phyloP scores from a whole-genome alignment of 1,140 invertebrate genomes.

The Eubasilissa regina region DNA sequence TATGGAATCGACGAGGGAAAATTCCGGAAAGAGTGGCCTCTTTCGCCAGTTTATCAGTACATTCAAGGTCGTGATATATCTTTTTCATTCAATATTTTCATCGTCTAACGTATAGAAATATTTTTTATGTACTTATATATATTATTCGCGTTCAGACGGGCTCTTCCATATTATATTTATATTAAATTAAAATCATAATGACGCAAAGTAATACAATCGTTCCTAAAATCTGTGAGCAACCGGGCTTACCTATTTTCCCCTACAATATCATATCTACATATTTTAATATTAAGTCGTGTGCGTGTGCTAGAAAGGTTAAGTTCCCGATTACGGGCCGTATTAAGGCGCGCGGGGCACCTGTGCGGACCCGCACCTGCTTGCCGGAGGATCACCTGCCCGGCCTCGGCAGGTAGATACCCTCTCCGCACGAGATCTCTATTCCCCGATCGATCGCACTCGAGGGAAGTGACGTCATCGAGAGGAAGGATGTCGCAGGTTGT shows the following conservation, averaged over 20 bases:
- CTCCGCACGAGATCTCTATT: constrained; percentile 6
- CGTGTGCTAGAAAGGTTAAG: background rate
- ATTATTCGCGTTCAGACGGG: too few species aligned
- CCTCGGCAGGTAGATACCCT: background rate
- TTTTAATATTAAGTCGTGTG: constrained; percentile 5
- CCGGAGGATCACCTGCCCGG: constrained; percentile 11
- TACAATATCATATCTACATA: constrained; percentile 4
- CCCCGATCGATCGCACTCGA: background rate
- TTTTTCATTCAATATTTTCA: too few species aligned
- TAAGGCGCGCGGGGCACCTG: constrained; percentile 21
- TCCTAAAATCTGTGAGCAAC: constrained; percentile 10
- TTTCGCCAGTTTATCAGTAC: too few species aligned
- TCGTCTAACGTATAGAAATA: too few species aligned
- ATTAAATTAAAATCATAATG: too few species aligned
- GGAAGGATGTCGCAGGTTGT: background rate
- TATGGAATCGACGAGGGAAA: too few species aligned
- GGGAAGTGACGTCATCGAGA: background rate
- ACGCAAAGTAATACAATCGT: too few species aligned
- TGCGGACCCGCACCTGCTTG: background rate
- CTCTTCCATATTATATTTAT: too few species aligned
- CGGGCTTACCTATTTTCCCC: background rate
- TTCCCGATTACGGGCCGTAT: background rate
- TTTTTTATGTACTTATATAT: too few species aligned
- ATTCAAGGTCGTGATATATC: too few species aligned
- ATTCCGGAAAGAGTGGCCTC: too few species aligned